Conservation (phyloP, 2,113 vertebrate genomes). For the Crotalus horridus region DNA sequence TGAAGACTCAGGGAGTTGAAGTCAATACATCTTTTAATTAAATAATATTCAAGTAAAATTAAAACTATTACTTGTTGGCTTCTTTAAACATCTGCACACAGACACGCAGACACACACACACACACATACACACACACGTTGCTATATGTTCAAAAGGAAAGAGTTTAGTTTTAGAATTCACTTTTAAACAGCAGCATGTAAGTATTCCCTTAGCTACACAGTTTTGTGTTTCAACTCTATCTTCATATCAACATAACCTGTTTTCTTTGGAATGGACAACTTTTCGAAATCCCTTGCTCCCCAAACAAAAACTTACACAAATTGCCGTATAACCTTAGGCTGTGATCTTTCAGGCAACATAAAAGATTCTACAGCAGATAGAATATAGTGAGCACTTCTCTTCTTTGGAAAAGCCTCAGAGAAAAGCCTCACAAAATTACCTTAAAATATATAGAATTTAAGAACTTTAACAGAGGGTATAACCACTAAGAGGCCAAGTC, state of each 20-base stretch:
- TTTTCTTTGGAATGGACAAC: background rate
- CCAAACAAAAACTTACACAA: conserved; percentile 7
- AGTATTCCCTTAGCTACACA: background rate
- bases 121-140: background rate
- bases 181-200: background rate
- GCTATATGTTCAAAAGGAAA: background rate
- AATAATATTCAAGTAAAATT: conserved; percentile 42
- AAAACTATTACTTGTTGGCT: background rate
- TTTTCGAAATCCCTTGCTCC: background rate
- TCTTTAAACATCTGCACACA: conserved; percentile 7
- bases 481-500: background rate
- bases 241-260: background rate
- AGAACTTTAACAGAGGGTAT: background rate
- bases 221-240: background rate
- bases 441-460: background rate
- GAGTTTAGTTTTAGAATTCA: conserved; percentile 4
- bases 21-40: background rate
- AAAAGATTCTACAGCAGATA: background rate
- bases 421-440: background rate
- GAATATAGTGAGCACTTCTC: background rate
- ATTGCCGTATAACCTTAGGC: background rate
- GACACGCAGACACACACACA: background rate
- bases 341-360: background rate
- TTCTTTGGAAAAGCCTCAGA: background rate
- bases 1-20: background rate